Evolutionary conservation across 2,888 invertebrate species (phyloP).

Genomic region (Sminthurides aquaticus): DNA sequence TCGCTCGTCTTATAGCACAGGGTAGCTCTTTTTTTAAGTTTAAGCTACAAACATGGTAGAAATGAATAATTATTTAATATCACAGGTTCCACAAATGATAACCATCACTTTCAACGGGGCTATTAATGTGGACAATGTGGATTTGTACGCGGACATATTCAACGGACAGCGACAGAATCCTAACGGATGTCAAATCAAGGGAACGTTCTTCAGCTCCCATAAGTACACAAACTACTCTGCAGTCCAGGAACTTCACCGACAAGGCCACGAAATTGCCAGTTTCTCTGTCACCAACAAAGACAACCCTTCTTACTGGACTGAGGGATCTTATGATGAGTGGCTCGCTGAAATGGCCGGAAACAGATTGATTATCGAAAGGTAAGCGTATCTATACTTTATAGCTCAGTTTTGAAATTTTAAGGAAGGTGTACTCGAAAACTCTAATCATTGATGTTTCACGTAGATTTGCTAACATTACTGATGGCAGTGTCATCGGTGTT

Average conservation of each 20-base stretch:
- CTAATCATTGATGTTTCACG: slow-evolving; percentile 41
- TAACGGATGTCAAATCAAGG: slow-evolving; percentile 64
- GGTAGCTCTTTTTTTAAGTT: too few relatives aligned
- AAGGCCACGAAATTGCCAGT: slow-evolving; percentile 76
- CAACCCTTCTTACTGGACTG: slow-evolving; percentile 78
- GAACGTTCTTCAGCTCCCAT: slow-evolving; percentile 85
- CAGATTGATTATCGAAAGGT: slow-evolving; percentile 68
- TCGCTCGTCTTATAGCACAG: neutral
- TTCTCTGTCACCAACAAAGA: slow-evolving; percentile 86
- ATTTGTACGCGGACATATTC: slow-evolving; percentile 84
- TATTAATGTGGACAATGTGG: slow-evolving; percentile 91
- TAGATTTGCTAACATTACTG: slow-evolving; percentile 84
- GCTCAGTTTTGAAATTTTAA: neutral
- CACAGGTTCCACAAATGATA: slow-evolving; percentile 79
- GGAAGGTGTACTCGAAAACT: neutral
- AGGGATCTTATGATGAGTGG: slow-evolving; percentile 84
- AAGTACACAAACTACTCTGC: slow-evolving; percentile 55
- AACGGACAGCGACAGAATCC: slow-evolving; percentile 75
- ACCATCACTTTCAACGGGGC: slow-evolving; percentile 91
- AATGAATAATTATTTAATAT: too few relatives aligned
- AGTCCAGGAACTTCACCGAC: slow-evolving; percentile 49
- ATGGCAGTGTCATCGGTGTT: slow-evolving; percentile 82
- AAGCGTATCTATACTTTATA: neutral
- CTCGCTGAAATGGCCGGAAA: slow-evolving; percentile 89
- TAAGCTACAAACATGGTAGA: too few relatives aligned